Base-by-base conservation (phyloP, 2,113 vertebrate genomes). In the Etheostoma spectabile region DNA sequence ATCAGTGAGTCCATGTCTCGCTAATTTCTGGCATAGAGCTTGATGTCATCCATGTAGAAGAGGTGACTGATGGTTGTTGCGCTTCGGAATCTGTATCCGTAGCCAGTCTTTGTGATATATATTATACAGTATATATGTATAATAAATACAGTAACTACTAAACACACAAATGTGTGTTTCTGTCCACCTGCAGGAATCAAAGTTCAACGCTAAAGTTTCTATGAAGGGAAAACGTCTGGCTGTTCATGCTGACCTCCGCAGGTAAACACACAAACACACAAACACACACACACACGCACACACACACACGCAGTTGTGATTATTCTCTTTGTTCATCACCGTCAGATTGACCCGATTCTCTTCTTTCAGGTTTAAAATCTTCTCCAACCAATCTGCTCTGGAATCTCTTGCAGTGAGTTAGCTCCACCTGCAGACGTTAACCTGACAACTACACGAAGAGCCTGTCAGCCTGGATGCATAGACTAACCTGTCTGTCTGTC, bases 301-400 rank as follows among this genome's bases (percentile, higher is more conserved):
- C 16, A 66, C 16, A 27, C 63, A 27, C 22, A 48, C 63, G 5
- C 35, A 3, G 8, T 10, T 11, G 38, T 42, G 38, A 38, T 10
- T 38, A 38, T 38, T 42, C 2, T 42, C 3, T 42, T 42, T 42
- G 33, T 35, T 35, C 6, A 21, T 24, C 33, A 24, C 55, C 3
- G 5, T 69, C 13, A 35, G 1, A 51, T 18, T 24, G 21, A 38
- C 12, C 56, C 22, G 5, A 14, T 67, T 30, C 55, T 61, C 38
- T 49, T 74, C 42, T 63, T 24, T 0, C 91, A 99, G 98, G 91
- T 99, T 99, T 88, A 97, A 97, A 80, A 98, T 99, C 85, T 99
- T 95, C 88, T 99, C 98, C 13, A 97, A 97, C 84, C 96, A 97
- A 83, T 99, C 98, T 0, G 96, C 97, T 0, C 81, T 99, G 79